Conservation (phyloP, 2,888 invertebrate species). For the Nymphalis c-album region DNA sequence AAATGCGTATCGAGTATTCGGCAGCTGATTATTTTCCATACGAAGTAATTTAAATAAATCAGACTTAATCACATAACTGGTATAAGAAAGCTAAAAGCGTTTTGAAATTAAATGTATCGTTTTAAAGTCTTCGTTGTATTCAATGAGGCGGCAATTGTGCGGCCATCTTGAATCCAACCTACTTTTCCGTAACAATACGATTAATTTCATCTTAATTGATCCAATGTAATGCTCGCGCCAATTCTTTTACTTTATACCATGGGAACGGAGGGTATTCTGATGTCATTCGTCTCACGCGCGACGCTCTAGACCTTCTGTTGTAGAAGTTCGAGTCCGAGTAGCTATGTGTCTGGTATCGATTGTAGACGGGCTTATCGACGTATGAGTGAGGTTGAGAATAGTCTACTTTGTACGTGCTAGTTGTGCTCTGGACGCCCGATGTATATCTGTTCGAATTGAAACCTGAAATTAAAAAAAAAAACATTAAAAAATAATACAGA, state of each 20-base stretch:
- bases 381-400: constrained; percentile 74
- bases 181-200: constrained; percentile 54
- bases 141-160: constrained; percentile 60
- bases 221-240: constrained; percentile 86
- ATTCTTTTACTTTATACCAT: constrained; percentile 88
- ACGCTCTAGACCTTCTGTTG: constrained; percentile 71
- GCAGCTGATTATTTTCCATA: constrained; percentile 51
- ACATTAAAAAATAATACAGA: not conserved
- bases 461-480: constrained; percentile 49
- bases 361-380: constrained; percentile 69
- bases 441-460: constrained; percentile 71
- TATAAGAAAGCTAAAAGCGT: constrained; percentile 55
- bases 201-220: constrained; percentile 61
- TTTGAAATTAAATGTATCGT: constrained; percentile 50
- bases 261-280: constrained; percentile 85
- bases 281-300: constrained; percentile 65
- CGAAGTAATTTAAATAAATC: constrained; percentile 47
- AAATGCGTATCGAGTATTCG: constrained; percentile 38
- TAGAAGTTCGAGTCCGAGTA: constrained; percentile 67
- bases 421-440: constrained; percentile 68
- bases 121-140: constrained; percentile 61
- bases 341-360: constrained; percentile 69
- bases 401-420: constrained; percentile 76
- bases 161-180: constrained; percentile 74
- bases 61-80: constrained; percentile 47